Evolutionary conservation across 1,140 invertebrate genomes (phyloP).

Genomic region (Bombus haemorrhoidalis): DNA sequence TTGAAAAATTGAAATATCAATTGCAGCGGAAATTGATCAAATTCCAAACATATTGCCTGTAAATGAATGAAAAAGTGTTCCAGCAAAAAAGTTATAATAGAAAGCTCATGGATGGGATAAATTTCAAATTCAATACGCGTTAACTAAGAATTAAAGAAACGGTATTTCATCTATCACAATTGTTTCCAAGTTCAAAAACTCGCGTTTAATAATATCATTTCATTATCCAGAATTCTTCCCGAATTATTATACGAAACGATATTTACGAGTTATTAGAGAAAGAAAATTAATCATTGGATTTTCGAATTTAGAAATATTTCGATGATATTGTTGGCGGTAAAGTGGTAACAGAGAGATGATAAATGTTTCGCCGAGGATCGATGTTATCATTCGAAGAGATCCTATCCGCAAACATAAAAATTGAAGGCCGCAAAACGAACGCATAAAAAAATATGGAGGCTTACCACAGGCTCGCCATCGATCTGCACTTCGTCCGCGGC

Average conservation of each 20-base stretch:
- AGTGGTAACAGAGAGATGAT: not conserved
- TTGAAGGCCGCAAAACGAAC: not conserved
- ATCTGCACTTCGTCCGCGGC: conserved; percentile 91
- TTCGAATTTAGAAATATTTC: not conserved
- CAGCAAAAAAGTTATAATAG: no score
- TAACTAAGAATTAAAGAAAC: no score
- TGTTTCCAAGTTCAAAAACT: not conserved
- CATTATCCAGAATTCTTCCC: not conserved
- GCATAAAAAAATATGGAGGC: conserved; percentile 53
- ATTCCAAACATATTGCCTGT: no score
- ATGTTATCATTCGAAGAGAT: not conserved
- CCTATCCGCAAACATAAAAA: not conserved
- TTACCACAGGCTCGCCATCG: conserved; percentile 93
- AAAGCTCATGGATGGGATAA: no score
- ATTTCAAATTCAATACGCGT: no score
- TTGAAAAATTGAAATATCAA: no score
- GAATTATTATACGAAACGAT: not conserved
- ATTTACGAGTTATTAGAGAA: not conserved
- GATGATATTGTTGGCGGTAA: not conserved
- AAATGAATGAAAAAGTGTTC: no score
- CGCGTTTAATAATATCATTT: not conserved
- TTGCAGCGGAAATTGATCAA: no score
- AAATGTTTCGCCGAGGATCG: not conserved
- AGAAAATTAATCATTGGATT: not conserved
- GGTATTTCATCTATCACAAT: no score